Evolutionary conservation across 2,113 vertebrate genomes (phyloP), one percentile per base, ranked within the genome.

Genomic region (Tyrannus savana): DNA sequence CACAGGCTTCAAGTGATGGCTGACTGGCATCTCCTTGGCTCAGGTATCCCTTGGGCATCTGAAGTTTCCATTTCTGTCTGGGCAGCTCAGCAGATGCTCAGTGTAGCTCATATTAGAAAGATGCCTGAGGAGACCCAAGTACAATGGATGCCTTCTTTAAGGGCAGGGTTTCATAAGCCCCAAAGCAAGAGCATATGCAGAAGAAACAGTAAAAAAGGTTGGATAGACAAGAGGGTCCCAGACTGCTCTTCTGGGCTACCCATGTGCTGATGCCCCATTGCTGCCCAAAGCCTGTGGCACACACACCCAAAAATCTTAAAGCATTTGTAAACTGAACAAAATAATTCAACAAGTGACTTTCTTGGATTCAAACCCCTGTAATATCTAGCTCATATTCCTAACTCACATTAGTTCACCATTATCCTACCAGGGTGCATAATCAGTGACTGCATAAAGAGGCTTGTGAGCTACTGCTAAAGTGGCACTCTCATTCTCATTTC

Each of bases 261-360:
- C 47, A 19, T 1, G 1, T 25, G 52, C 28, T 7, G 39, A 56
- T 35, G 27, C 6, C 16, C 47, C 33, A 27, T 11, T 1, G 3
- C 13, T 30, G 58, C 49, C 33, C 75, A 59, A 50, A 87, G 77
- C 44, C 85, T 55, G 28, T 6, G 21, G 39, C 28, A 60, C 39
- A 52, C 3, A 2, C 9, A 14, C 19, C 4, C 67, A 87, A 71
- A 14, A n/a, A 71, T n/a, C 7, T 53, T 21, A 46, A 77, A 28
- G 19, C 42, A 41, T 17, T 62, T 0, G 0, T 19, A 49, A 81
- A 28, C 19, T 3, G 15, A 71, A 67, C 7, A 63, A 84, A 67
- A 53, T 47, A 69, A 66, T 35, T 62, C 41, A 87, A 14, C 24
- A 68, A 84, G 17, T 5, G 10, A 3, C 16, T 42, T 66, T 47